These are phyloP conservation scores for Orchesella cincta DNA, from an alignment of 1,140 invertebrate species.

Conservation along the genomic window DNA sequence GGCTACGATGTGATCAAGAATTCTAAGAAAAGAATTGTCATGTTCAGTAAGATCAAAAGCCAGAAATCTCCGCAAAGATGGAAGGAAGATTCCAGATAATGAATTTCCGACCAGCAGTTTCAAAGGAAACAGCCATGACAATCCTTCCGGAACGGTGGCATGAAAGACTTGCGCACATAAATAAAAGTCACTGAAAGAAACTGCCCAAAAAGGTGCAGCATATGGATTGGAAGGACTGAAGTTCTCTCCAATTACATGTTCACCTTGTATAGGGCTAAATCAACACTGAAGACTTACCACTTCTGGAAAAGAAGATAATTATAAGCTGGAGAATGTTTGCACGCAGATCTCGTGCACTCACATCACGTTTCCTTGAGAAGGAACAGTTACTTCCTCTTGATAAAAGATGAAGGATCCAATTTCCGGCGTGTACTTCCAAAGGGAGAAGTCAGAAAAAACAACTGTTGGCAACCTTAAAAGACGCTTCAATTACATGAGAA, in stretches of 20 bases:
- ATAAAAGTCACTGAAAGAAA: neutral
- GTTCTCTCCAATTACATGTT: neutral
- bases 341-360: constrained; percentile 10
- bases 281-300: neutral
- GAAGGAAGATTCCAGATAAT: neutral
- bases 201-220: neutral
- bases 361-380: neutral
- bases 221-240: neutral
- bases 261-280: neutral
- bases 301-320: neutral
- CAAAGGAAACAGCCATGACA: neutral
- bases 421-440: neutral
- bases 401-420: constrained; percentile 3
- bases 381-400: constrained; percentile 14
- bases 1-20: constrained; percentile 31
- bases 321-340: neutral
- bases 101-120: neutral
- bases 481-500: constrained; percentile 41
- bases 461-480: neutral
- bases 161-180: constrained; percentile 10
- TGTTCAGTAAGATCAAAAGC: neutral
- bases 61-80: neutral
- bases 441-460: neutral
- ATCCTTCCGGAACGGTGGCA: neutral
- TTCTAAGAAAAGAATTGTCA: neutral